phyloP scores from a whole-genome alignment of 2,888 invertebrate species.

The Spilarctia lutea region DNA sequence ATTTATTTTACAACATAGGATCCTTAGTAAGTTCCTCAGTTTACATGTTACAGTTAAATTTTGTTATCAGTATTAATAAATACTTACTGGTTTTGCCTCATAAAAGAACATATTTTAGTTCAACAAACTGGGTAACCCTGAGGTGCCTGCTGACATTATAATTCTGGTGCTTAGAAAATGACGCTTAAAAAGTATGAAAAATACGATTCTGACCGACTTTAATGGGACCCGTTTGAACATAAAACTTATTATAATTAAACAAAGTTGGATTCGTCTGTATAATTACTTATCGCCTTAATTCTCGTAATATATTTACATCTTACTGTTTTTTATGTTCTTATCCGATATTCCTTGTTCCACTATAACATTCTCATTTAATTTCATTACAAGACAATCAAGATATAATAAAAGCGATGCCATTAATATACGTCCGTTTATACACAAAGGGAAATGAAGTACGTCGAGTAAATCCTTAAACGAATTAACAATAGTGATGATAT shows the following conservation, averaged over 20 bases:
- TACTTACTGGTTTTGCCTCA: background rate
- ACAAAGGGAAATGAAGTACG: slow-evolving; percentile 29
- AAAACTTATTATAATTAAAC: no score
- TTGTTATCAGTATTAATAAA: background rate
- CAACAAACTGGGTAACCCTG: background rate
- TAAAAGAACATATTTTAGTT: no score
- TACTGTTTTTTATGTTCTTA: background rate
- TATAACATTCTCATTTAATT: background rate
- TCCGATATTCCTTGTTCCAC: background rate
- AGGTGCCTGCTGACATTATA: background rate
- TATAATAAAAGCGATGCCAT: slow-evolving; percentile 9
- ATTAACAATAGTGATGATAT: slow-evolving; percentile 51
- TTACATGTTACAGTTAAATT: background rate
- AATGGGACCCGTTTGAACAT: no score
- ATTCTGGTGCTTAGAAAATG: background rate
- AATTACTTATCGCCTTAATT: no score
- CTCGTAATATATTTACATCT: no score
- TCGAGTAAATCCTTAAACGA: slow-evolving; percentile 31
- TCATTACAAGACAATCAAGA: background rate
- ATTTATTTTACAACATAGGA: slow-evolving; percentile 15
- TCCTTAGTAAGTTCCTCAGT: background rate
- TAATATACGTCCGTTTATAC: slow-evolving; percentile 17
- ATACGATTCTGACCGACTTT: no score
- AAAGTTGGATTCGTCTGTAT: no score
- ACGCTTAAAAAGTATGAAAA: no score